Evolutionary conservation across 2,797 vertebrate genomes (phyloP).

Genomic region (Lacerta bilineata): DNA sequence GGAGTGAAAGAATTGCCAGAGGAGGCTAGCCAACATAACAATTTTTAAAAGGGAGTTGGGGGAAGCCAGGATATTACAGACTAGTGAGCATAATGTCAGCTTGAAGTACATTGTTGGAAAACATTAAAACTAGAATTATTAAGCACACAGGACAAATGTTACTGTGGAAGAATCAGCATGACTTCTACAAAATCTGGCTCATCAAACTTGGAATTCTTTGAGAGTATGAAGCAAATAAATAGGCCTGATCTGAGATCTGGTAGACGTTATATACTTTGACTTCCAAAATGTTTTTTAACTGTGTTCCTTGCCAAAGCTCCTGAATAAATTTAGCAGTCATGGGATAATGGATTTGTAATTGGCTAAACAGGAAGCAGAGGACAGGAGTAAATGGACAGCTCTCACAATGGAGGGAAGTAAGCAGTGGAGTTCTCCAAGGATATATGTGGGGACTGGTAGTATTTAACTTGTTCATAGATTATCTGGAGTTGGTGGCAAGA

Average conservation of each 20-base stretch:
- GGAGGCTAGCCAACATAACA: background rate
- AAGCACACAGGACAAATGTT: background rate
- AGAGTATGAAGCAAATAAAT: background rate
- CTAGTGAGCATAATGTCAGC: background rate
- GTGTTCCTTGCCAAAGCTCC: background rate
- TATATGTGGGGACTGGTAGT: background rate
- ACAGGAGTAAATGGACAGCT: background rate
- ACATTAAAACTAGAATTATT: background rate
- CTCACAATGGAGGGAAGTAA: background rate
- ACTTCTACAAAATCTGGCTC: background rate
- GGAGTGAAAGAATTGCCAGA: background rate
- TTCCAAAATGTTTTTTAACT: background rate
- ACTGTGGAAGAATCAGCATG: background rate
- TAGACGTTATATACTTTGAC: background rate
- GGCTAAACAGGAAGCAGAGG: background rate
- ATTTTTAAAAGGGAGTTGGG: background rate
- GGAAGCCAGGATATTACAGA: background rate
- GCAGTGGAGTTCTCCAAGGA: background rate
- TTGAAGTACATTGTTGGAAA: background rate
- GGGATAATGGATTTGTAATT: background rate
- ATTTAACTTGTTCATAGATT: background rate
- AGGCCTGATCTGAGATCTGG: background rate
- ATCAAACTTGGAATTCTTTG: background rate
- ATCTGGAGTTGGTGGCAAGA: background rate
- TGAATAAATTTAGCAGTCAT: background rate